These are phyloP conservation scores for Equus quagga DNA, from an alignment of 2,113 vertebrate species.

Conservation along the genomic window DNA sequence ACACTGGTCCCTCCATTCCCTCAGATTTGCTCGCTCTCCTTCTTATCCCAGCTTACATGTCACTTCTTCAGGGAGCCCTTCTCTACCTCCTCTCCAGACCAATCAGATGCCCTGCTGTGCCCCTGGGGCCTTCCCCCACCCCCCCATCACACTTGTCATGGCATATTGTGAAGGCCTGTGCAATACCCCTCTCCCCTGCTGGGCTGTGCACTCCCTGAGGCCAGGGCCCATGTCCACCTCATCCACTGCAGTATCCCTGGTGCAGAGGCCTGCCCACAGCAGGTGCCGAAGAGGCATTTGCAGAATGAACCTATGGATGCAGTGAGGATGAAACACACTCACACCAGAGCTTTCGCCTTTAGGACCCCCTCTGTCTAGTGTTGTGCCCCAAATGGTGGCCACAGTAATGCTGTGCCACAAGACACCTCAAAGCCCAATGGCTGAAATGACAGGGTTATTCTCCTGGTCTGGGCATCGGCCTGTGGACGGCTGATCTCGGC, in stretches of 20 bases:
- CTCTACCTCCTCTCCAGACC: background rate
- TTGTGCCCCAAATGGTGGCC: background rate
- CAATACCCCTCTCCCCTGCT: background rate
- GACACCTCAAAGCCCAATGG: background rate
- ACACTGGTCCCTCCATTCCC: background rate
- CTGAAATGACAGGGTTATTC: too few species aligned
- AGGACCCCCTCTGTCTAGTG: background rate
- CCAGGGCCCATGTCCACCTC: background rate
- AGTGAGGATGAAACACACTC: background rate
- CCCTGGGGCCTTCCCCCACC: background rate
- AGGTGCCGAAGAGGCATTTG: background rate
- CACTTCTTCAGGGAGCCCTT: background rate
- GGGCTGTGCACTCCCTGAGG: background rate
- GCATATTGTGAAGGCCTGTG: background rate
- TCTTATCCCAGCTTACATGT: background rate
- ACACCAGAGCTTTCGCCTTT: background rate
- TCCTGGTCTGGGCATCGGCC: accelerated
- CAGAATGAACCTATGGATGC: background rate
- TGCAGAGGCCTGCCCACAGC: background rate
- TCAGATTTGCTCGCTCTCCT: background rate
- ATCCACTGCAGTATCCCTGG: background rate
- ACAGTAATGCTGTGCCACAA: background rate
- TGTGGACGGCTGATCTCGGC: background rate
- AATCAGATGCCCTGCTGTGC: background rate
- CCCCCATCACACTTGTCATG: background rate